Base-by-base conservation (phyloP, 1,140 invertebrate genomes). In the Rhagoletis pomonella region DNA sequence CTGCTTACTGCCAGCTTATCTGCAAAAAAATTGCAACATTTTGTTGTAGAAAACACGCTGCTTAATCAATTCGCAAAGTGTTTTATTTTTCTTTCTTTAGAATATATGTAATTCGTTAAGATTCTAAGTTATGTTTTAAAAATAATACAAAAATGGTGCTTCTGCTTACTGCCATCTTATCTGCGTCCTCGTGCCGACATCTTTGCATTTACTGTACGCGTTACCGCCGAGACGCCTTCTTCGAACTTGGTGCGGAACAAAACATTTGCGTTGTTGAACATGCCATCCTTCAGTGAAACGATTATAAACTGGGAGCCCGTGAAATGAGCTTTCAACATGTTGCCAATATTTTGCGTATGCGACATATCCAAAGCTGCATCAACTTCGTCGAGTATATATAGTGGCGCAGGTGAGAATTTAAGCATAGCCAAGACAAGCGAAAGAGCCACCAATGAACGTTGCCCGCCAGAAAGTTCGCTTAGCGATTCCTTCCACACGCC, bases 221-320 rank as follows among this genome's bases (percentile, higher is more conserved):
- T 95, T 19, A 99, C 96, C 7, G 96, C 96, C 0, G 99, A 99
- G 94, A 98, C 97, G 62, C 99, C 99, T 94, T 99, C 98, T 42
- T 98, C 95, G 93, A 99, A 99, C 90, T 96, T 96, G 0, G 99
- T 99, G 86, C 97, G 96, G 94, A 98, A 99, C 29, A 99, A 93
- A 47, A 99, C 98, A 94, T 99, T 99, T 0, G 99, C 99, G 94
- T 99, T 99, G 93, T 98, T 99, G 93, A 99, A 99, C 97, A 99
- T 99, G 47, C 99, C 99, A 94, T 99, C 98, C 93, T 99, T 99
- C 14, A 99, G 94, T 0, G 99, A 99, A 0, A 99, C 99, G 88
- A 99, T 96, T 89, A 99, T 98, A 93, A 99, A 99, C 96, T 99
- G 95, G 10, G 98, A 99, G 93, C 97, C 96, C 90, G 96, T 97